Evolutionary conservation across 2,797 vertebrate species (phyloP).

Genomic region (Sternotherus odoratus): DNA sequence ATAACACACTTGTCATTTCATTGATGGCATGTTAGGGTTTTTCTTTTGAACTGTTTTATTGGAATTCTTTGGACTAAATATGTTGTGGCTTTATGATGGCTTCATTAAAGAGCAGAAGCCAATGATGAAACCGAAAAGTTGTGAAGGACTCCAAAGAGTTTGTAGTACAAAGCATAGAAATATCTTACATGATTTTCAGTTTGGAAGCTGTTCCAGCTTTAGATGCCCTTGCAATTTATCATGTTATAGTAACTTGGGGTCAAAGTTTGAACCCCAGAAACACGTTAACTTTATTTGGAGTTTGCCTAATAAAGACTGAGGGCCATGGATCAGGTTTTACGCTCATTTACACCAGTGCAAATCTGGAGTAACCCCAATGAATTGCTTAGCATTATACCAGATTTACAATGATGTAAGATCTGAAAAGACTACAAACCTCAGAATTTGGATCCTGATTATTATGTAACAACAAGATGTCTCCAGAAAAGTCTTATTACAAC

Average conservation of each 20-base stretch:
- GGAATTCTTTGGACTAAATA: slow-evolving; percentile 51
- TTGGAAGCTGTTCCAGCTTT: slow-evolving; percentile 21
- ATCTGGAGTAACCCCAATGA: neutral
- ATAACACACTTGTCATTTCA: slow-evolving; percentile 46
- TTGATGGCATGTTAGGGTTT: neutral
- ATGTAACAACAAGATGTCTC: fast-evolving
- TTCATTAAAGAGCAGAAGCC: slow-evolving; percentile 61
- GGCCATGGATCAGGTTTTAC: neutral
- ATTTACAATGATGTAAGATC: neutral
- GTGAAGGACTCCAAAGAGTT: neutral
- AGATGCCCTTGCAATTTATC: neutral
- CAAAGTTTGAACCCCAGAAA: slow-evolving; percentile 9
- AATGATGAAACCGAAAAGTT: neutral
- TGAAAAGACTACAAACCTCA: neutral
- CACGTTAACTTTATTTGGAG: neutral
- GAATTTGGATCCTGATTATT: neutral
- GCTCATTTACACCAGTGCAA: neutral
- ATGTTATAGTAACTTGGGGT: neutral
- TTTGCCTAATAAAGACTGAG: neutral
- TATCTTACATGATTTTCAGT: neutral
- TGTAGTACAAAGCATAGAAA: neutral
- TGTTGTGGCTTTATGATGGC: slow-evolving; percentile 4
- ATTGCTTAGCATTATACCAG: neutral
- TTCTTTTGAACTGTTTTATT: slow-evolving; percentile 6
- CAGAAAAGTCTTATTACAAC: neutral